phyloP scores from a whole-genome alignment of 2,888 invertebrate species.

The Sphecodes monilicornis region DNA sequence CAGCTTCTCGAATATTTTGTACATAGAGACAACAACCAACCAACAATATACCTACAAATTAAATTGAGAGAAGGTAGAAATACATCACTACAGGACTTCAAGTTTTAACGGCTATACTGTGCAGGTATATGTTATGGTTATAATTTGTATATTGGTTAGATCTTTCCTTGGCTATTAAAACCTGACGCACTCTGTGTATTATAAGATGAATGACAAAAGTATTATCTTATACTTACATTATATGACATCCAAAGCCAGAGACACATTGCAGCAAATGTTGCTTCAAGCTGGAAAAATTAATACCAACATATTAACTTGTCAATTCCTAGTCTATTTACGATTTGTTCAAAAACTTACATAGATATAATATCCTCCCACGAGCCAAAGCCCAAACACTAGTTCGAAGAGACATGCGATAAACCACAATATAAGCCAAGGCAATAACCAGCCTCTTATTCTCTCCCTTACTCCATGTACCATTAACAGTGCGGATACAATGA shows the following conservation, averaged over 20 bases:
- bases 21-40: slow-evolving; percentile 94
- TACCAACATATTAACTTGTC: slow-evolving; percentile 11
- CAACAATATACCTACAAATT: slow-evolving; percentile 93
- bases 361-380: slow-evolving; percentile 95
- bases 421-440: slow-evolving; percentile 92
- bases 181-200: not conserved
- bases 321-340: not conserved
- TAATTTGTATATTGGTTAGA: not conserved
- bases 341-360: slow-evolving; percentile 89
- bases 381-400: slow-evolving; percentile 92
- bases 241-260: slow-evolving; percentile 94
- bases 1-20: slow-evolving; percentile 91
- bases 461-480: slow-evolving; percentile 88
- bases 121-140: not conserved
- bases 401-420: slow-evolving; percentile 91
- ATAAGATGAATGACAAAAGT: not conserved
- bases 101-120: not conserved
- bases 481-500: slow-evolving; percentile 87
- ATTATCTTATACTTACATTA: slow-evolving; percentile 88
- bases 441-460: slow-evolving; percentile 91
- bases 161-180: not conserved
- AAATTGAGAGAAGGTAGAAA: slow-evolving; percentile 46
- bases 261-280: slow-evolving; percentile 91
- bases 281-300: slow-evolving; percentile 88
- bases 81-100: not conserved